Conservation (phyloP, 2,888 invertebrate genomes). For the Acheta domesticus region DNA sequence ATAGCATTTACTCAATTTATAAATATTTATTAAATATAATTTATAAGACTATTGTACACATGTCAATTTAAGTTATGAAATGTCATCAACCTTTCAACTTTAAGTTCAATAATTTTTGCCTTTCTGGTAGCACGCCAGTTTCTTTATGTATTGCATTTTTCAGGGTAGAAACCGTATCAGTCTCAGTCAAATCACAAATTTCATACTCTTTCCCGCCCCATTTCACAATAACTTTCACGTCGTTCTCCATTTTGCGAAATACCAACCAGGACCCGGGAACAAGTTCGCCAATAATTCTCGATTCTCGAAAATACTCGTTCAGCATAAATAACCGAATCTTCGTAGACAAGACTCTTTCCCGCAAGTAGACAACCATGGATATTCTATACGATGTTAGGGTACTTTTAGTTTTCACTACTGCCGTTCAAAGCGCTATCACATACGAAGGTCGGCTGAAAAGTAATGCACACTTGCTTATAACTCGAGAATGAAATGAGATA, state of each 20-base stretch:
- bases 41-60: background rate
- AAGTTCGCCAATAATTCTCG: background rate
- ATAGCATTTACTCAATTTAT: constrained; percentile 9
- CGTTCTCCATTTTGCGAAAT: constrained; percentile 34
- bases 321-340: no score
- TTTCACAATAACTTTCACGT: constrained; percentile 69
- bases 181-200: constrained; percentile 68
- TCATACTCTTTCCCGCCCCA: constrained; percentile 91
- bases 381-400: no score
- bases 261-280: background rate
- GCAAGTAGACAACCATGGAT: no score
- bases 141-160: constrained; percentile 81
- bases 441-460: no score
- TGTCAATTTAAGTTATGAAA: background rate
- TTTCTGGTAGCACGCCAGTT: constrained; percentile 86
- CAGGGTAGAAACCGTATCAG: constrained; percentile 72
- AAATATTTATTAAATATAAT: constrained; percentile 21
- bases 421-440: no score
- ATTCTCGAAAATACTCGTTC: no score
- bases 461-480: no score
- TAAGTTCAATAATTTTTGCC: constrained; percentile 90
- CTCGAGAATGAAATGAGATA: no score
- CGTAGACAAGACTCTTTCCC: no score
- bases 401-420: no score
- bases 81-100: constrained; percentile 77